These are phyloP conservation scores for Campylomormyrus numenius DNA, from an alignment of 2,113 vertebrate species.

Conservation along the genomic window DNA sequence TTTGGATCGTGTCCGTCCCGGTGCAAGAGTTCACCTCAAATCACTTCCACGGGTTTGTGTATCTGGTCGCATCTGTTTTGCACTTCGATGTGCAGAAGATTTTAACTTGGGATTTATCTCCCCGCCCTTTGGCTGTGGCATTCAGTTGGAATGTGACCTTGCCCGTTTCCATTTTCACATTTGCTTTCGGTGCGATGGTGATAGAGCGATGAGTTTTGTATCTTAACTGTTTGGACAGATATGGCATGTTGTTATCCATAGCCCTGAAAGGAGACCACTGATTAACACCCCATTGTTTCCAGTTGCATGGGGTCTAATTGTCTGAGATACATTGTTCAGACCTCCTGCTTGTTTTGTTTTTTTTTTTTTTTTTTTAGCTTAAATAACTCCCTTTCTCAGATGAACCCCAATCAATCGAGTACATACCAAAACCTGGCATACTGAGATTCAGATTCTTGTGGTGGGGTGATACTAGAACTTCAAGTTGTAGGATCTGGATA, in stretches of 20 bases:
- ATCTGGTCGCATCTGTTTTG: not conserved
- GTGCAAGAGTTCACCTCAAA: not conserved
- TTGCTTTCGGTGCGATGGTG: not conserved
- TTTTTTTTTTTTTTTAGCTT: not conserved
- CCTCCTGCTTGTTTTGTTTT: conserved; percentile 9
- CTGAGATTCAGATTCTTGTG: not conserved
- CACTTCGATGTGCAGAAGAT: not conserved
- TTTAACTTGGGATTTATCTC: not conserved
- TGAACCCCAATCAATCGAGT: not conserved
- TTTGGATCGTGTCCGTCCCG: not conserved
- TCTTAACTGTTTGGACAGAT: not conserved
- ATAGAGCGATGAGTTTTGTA: not conserved
- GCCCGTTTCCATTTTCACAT: not conserved
- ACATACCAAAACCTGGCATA: not conserved
- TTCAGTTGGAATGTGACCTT: not conserved
- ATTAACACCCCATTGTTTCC: conserved; percentile 46
- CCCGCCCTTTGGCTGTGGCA: not conserved
- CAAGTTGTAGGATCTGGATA: not conserved
- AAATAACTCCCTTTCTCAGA: not conserved
- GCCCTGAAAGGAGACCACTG: conserved; percentile 49
- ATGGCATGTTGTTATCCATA: conserved; percentile 42
- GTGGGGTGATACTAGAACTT: not conserved
- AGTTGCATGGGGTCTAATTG: conserved; percentile 44
- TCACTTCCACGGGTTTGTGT: not conserved
- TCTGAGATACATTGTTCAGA: conserved; percentile 39